A percentile compares a stretch with the other conserved stretches of the same genome.
Evolutionary conservation across 1,140 invertebrate genomes (phyloP).

Genomic region (Triops longicaudatus): DNA sequence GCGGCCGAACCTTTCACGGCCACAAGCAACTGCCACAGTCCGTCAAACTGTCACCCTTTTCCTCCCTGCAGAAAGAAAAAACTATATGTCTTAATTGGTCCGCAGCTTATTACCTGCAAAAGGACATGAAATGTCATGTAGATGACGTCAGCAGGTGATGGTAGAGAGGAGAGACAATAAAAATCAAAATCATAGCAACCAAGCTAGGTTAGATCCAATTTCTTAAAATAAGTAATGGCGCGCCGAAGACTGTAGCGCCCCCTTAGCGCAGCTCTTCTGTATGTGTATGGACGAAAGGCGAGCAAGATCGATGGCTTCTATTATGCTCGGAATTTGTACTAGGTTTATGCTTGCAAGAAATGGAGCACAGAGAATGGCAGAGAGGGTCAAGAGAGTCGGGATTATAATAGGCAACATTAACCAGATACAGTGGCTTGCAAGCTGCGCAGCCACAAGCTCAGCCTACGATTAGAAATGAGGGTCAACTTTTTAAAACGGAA

Average conservation of each 20-base stretch:
- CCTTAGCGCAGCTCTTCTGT: background rate
- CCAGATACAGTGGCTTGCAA: background rate
- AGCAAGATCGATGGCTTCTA: conserved; percentile 11
- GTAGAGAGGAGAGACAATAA: background rate
- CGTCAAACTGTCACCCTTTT: background rate
- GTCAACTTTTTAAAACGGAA: background rate
- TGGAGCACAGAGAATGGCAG: background rate
- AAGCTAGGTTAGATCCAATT: conserved; percentile 5
- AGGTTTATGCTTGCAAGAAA: conserved; percentile 1
- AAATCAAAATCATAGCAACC: background rate
- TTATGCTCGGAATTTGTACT: background rate
- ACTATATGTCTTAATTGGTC: background rate
- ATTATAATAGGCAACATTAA: conserved; percentile 8
- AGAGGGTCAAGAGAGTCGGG: background rate
- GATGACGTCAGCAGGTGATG: background rate
- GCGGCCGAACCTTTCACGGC: background rate
- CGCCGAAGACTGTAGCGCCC: background rate
- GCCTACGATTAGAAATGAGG: background rate
- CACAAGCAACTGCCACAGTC: background rate
- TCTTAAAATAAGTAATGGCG: background rate
- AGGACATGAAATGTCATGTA: background rate
- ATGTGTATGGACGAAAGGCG: background rate
- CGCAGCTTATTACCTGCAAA: background rate
- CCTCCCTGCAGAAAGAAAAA: background rate
- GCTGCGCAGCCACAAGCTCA: background rate